These are phyloP conservation scores for Passer montanus DNA, from an alignment of 2,113 vertebrate genomes.

Conservation along the genomic window DNA sequence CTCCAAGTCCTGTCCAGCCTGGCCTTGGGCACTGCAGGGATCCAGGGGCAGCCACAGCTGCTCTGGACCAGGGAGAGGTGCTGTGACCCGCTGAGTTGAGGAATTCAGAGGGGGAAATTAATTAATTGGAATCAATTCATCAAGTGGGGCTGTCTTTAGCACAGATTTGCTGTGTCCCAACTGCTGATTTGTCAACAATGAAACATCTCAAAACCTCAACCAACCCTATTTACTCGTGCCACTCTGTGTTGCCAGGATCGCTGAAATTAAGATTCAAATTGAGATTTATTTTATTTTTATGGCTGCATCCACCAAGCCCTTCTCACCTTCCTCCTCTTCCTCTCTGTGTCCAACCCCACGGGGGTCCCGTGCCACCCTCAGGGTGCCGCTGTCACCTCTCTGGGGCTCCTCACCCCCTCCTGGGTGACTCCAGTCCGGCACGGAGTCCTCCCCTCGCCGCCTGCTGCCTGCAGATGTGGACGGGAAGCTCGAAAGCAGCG, in stretches of 20 bases:
- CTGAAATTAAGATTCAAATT: accelerated
- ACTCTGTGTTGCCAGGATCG: accelerated
- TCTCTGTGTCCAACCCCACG: accelerated
- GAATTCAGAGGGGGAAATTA: neutral
- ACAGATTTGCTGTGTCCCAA: no score
- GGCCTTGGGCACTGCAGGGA: neutral
- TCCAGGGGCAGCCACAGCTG: neutral
- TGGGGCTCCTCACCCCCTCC: accelerated
- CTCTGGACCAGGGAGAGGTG: neutral
- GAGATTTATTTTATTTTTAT: accelerated
- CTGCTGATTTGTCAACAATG: neutral
- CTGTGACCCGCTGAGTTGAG: neutral
- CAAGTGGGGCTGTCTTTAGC: neutral
- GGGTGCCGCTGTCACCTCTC: neutral
- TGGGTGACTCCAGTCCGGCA: accelerated
- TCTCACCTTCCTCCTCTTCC: neutral
- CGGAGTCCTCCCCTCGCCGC: accelerated
- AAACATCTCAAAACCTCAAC: neutral
- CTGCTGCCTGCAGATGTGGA: neutral
- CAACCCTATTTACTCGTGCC: neutral
- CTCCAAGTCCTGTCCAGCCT: neutral
- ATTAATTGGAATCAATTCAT: neutral
- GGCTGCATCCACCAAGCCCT: accelerated
- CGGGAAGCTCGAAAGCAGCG: neutral
- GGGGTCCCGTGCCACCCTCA: neutral